Evolutionary conservation across 2,888 invertebrate genomes (phyloP), one percentile per base, ranked within the genome.

Genomic region (Linyphia triangularis): DNA sequence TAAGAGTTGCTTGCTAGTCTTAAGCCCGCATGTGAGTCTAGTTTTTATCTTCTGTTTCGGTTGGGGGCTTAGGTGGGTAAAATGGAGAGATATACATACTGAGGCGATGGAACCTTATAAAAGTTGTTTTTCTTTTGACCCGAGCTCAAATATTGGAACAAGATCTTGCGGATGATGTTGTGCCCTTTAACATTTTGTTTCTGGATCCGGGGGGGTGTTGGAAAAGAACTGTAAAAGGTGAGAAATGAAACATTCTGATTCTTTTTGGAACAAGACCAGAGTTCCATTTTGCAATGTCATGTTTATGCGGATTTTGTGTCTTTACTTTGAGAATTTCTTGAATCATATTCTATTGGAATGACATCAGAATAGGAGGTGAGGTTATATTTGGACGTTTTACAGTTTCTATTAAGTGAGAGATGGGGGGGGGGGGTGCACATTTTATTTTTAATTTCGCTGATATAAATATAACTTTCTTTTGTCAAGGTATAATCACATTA

Each of bases 91-190:
- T 69, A 67, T 81, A 26, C 24, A 30, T 9, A 57, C 67, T 69
- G 57, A 57, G 81, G n/a, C 30, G 16, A 10, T 10, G 73, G 28
- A 19, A 40, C 40, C 16, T 33, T 67, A 51, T 4, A 30, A 22
- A 65, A 65, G 65, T 28, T 51, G 28, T 51, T n/a, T 51, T 59
- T 69, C 19, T 69, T 81, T 19, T 69, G 57, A 81, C 81, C 69
- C 30, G 19, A 22, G 81, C 57, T 81, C 81, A 69, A 81, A 81
- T 81, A 81, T 81, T 81, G 59, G 81, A 69, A 81, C 26, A 81
- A 69, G 81, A 69, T 81, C 59, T 81, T 81, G 69, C 69, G 81
- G 69, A 69, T 69, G 69, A 69, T 57, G 57, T 33, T 10, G 61
- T 19, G 37, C 61, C 40, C 63, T 77, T 63, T 77, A 73, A 59